Base-by-base conservation (phyloP, 2,797 vertebrate genomes). In the Aselliscus stoliczkanus region DNA sequence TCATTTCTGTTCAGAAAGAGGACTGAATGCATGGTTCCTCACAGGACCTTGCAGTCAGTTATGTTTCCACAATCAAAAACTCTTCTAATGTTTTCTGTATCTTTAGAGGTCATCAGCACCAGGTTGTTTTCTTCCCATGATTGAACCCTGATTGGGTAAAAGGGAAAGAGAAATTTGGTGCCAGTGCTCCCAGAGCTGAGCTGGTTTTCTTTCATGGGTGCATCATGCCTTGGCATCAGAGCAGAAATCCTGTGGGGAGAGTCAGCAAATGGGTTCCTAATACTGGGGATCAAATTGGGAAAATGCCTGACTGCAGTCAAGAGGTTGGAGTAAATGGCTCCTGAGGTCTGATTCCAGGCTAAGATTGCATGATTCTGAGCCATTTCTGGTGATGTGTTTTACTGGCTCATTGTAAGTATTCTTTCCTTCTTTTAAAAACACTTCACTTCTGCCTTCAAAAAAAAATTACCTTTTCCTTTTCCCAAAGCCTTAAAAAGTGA, bases 401-500 rank as follows among this genome's bases (percentile, higher is more conserved):
- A 60, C 39, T 76, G 31, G n/a, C 4, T 79, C 37, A 15, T n/a
- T 42, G 20, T 69, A 52, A 54, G 64, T 70, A 56, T 88, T 67
- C 54, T 83, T 39, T 90, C 60, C 56, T 77, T 21, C 52, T 20
- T 89, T 76, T n/a, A 76, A 62, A 52, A 60, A 64, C 75, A 1
- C 0, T 34, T 79, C 34, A 88, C 44, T 50, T 95, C 31, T 88
- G 17, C 18, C n/a, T 95, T 89, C 34, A 86, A 34, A 82, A 82
- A 42, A 65, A 20, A 88, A 67, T 42, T 58, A 7, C 1, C 54
- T 42, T 73, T 86, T 84, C 34, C 44, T 29, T 25, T 18, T 42
- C 72, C 4, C 37, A 50, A 85, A 75, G 2, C 31, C 67, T 90
- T 85, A 76, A 86, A 96, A 83, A 94, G 44, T 37, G 79, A 96